These are phyloP conservation scores for Archaeoteleia sp. DNA, from an alignment of 2,888 invertebrate species.

Conservation along the genomic window DNA sequence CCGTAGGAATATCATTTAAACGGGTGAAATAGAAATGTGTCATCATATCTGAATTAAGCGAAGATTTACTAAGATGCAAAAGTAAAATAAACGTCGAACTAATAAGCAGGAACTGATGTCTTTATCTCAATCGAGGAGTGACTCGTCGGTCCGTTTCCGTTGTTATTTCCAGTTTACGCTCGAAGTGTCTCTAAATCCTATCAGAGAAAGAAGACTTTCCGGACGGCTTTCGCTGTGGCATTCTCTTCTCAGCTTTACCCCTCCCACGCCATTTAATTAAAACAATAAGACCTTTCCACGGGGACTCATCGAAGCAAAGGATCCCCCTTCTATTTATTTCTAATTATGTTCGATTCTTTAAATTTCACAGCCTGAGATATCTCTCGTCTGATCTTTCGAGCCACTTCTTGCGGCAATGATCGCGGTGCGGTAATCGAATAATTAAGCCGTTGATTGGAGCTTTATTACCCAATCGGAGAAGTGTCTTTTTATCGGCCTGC, in stretches of 20 bases:
- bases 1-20: constrained; percentile 15
- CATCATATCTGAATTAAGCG: constrained; percentile 37
- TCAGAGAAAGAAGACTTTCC: constrained; percentile 66
- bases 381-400: constrained; percentile 41
- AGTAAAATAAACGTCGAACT: constrained; percentile 65
- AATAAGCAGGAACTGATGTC: constrained; percentile 68
- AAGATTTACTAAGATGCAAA: constrained; percentile 57
- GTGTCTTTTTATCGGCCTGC: constrained; percentile 73
- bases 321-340: constrained; percentile 71
- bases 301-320: constrained; percentile 57
- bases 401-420: constrained; percentile 41
- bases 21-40: constrained; percentile 31
- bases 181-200: constrained; percentile 71
- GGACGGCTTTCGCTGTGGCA: constrained; percentile 59
- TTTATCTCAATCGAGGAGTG: constrained; percentile 71
- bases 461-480: constrained; percentile 74
- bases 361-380: constrained; percentile 48
- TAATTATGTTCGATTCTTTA: constrained; percentile 74
- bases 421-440: constrained; percentile 70
- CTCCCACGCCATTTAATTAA: constrained; percentile 69
- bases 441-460: constrained; percentile 75
- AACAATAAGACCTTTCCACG: constrained; percentile 68
- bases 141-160: constrained; percentile 68
- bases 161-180: constrained; percentile 73
- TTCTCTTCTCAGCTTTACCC: constrained; percentile 53